Base-by-base conservation (phyloP, 2,797 vertebrate genomes). In the Nyctalus aviator region DNA sequence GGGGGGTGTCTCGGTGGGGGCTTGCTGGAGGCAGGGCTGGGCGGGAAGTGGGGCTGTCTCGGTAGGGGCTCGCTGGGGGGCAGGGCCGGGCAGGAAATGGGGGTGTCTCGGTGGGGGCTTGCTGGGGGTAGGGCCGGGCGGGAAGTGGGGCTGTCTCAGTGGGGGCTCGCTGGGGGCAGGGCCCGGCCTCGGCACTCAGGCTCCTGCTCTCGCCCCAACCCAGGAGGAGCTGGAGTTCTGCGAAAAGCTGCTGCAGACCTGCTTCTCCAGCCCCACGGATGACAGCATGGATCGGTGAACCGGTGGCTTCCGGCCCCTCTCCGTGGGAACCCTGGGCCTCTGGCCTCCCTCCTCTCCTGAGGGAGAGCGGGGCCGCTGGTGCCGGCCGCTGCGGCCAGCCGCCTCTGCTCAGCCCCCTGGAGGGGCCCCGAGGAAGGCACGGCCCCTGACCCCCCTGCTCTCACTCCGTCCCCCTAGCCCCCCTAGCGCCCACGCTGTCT, bases 181-280 rank as follows among this genome's bases (percentile, higher is more conserved):
- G 37, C 37, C 8, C 3, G 13, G 79, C 35, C 9, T 32, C 7
- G 14, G 23, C 7, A 8, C 77, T 95, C 68, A 93, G 55, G 64
- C 41, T 23, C 8, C 46, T 3, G 14, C 37, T 78, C 57, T 53
- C 3, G 0, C 2, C 41, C 69, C 48, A 1, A 35, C n/a, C 50
- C 86, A 92, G 99, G 99, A 99, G 97, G 99, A 99, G 94, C 97
- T 99, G 97, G 99, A 99, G 20, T 99, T 99, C 98, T 99, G 99
- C 0, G 98, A 99, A 81, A 98, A 96, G 13, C 92, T 99, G 85
- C 98, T 97, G n/a, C 96, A 76, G 5, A 84, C 96, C 76, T 99
- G 99, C 98, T 99, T 99, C 97, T 96, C 96, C 59, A 98, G 96
- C 68, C 97, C 98, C 12, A 98, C 98, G 4, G 99, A 99, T 0